These are phyloP conservation scores for Acleris emargana DNA, from an alignment of 2,888 invertebrate genomes.

Conservation along the genomic window DNA sequence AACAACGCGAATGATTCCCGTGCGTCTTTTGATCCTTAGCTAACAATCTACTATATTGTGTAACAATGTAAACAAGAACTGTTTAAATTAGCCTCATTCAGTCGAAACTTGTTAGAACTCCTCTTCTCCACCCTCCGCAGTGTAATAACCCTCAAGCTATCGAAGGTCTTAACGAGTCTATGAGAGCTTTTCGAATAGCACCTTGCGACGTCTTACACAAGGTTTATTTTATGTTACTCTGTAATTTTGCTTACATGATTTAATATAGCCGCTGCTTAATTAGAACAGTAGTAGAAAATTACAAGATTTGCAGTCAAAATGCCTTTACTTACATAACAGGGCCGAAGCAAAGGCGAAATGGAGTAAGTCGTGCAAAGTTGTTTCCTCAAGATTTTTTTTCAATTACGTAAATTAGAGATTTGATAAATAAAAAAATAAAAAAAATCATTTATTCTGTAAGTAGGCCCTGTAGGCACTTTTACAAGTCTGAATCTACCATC, in stretches of 20 bases:
- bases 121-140: slow-evolving; percentile 49
- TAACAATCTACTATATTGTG: slow-evolving; percentile 58
- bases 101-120: slow-evolving; percentile 69
- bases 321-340: slow-evolving; percentile 40
- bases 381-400: slow-evolving; percentile 15
- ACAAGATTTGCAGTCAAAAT: slow-evolving; percentile 39
- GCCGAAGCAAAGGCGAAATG: slow-evolving; percentile 23
- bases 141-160: slow-evolving; percentile 48
- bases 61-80: slow-evolving; percentile 61
- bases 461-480: too few species aligned
- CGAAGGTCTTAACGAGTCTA: slow-evolving; percentile 16
- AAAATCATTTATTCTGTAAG: too few species aligned
- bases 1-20: too few species aligned
- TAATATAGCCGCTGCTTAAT: slow-evolving; percentile 45
- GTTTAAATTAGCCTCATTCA: slow-evolving; percentile 71
- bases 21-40: slow-evolving; percentile 40
- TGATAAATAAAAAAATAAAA: too few species aligned
- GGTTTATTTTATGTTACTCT: slow-evolving; percentile 10
- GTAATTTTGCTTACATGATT: slow-evolving; percentile 38
- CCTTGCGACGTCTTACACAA: slow-evolving; percentile 3
- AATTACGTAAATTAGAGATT: slow-evolving; percentile 4
- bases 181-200: slow-evolving; percentile 12
- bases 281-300: slow-evolving; percentile 44
- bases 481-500: too few species aligned
- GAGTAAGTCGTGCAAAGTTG: slow-evolving; percentile 26